Percentiles rank a stretch among this genome's conserved stretches.
These are phyloP conservation scores for Fistularia tabacaria DNA, from an alignment of 2,797 vertebrate species.

Conservation along the genomic window DNA sequence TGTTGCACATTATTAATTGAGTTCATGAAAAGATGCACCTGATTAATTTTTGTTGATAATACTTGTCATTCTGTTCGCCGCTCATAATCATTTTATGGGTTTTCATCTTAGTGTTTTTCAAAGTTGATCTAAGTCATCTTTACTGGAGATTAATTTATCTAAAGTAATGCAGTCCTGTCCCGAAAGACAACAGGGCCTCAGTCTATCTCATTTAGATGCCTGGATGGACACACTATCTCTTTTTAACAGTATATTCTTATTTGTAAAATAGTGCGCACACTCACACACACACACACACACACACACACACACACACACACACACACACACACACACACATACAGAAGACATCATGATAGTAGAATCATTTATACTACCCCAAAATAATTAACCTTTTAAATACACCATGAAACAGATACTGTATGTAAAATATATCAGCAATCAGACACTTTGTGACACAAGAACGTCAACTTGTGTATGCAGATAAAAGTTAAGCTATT, in stretches of 20 bases:
- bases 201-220: slow-evolving; percentile 29
- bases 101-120: slow-evolving; percentile 92
- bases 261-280: background rate
- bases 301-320: background rate
- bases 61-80: slow-evolving; percentile 98
- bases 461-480: too few relatives aligned
- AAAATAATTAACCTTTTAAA: too few relatives aligned
- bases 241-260: background rate
- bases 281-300: background rate
- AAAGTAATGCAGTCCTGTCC: slow-evolving; percentile 62
- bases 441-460: too few relatives aligned
- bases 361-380: background rate
- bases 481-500: too few relatives aligned
- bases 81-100: slow-evolving; percentile 98
- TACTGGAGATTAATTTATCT: slow-evolving; percentile 86
- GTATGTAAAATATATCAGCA: too few relatives aligned
- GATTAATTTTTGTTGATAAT: slow-evolving; percentile 99
- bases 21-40: slow-evolving; percentile 99
- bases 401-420: too few relatives aligned
- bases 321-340: background rate
- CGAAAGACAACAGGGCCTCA: slow-evolving; percentile 48
- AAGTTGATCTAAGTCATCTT: slow-evolving; percentile 96
- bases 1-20: slow-evolving; percentile 99
- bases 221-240: background rate
- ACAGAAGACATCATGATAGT: background rate